Evolutionary conservation across 2,113 vertebrate species (phyloP).

Genomic region (Xyrauchen texanus): DNA sequence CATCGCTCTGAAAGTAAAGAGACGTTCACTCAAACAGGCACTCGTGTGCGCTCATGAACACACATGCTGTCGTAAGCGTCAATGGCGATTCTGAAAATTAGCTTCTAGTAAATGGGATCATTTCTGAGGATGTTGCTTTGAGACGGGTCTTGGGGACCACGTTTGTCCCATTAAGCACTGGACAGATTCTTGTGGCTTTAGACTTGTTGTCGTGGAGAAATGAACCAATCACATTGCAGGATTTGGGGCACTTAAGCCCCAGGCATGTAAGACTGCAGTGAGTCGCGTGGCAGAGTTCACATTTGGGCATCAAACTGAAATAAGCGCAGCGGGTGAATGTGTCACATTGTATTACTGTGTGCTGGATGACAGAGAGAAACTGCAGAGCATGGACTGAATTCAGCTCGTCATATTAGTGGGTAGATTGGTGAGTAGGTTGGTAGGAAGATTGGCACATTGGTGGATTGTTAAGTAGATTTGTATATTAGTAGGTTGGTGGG

Average conservation of each 20-base stretch:
- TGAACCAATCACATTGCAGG: constrained; percentile 39
- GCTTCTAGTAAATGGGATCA: neutral
- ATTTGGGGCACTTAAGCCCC: neutral
- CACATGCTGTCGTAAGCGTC: constrained; percentile 26
- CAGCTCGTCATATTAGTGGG: too few relatives aligned
- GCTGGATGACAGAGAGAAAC: too few relatives aligned
- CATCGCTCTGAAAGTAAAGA: too few relatives aligned
- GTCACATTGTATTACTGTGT: constrained; percentile 20
- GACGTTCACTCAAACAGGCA: constrained; percentile 30
- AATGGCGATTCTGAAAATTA: constrained; percentile 45
- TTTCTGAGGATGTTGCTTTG: neutral
- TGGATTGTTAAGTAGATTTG: too few relatives aligned
- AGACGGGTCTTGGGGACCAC: neutral
- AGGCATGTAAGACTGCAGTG: constrained; percentile 34
- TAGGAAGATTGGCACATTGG: too few relatives aligned
- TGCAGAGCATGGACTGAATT: too few relatives aligned
- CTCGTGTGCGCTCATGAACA: neutral
- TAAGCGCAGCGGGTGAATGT: neutral
- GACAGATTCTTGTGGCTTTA: constrained; percentile 7
- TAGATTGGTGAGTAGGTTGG: too few relatives aligned
- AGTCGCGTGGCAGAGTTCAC: too few relatives aligned
- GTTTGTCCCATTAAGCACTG: constrained; percentile 10
- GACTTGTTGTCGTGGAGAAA: constrained; percentile 31
- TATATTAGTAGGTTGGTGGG: too few relatives aligned
- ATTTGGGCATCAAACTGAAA: too few relatives aligned